Evolutionary conservation across 2,113 vertebrate genomes (phyloP), one percentile per base, ranked within the genome.

Genomic region (Lasiurus borealis): DNA sequence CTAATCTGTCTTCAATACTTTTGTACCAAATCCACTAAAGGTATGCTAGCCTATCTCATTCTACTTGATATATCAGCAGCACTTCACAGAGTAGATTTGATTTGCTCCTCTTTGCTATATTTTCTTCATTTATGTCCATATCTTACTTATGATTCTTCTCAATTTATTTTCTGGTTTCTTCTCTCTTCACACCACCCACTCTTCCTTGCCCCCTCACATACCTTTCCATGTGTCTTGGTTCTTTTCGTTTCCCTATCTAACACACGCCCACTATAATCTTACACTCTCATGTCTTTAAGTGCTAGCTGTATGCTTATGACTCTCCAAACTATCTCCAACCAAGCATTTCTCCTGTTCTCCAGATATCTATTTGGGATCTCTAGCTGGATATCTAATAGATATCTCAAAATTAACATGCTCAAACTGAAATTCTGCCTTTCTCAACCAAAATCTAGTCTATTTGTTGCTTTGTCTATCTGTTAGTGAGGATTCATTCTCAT

Each of bases 1-100:
- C 34, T 88, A 68, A 72, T 25, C n/a, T 75, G 31, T 23, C 29
- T 69, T 84, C 14, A 75, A 13, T 46, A 76, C 8, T 77, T 88
- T 59, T 50, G 8, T 76, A 57, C 52, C 23, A 83, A 86, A 50
- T 81, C 6, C 11, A 19, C 46, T 78, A 34, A 77, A 68, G 1
- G 34, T 29, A 76, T 82, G 10, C 10, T n/a, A 52, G 1, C 23
- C n/a, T 66, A 64, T 50, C 10, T 75, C 40, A 57, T 69, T 75
- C 76, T 44, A 25, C 12, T 87, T 78, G 50, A 83, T 7, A 29
- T n/a, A 48, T 4, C 44, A 75, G 62, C 4, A 90, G 64, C 75
- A 64, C 34, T 81, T 90, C 44, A 81, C 88, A 95, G 57, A 48
- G n/a, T 19, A 62, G 23, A 84, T 76, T 69, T 40, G 34, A 84